These are phyloP conservation scores for Pachypanchax playfairii DNA, from an alignment of 2,113 vertebrate species.

Conservation along the genomic window DNA sequence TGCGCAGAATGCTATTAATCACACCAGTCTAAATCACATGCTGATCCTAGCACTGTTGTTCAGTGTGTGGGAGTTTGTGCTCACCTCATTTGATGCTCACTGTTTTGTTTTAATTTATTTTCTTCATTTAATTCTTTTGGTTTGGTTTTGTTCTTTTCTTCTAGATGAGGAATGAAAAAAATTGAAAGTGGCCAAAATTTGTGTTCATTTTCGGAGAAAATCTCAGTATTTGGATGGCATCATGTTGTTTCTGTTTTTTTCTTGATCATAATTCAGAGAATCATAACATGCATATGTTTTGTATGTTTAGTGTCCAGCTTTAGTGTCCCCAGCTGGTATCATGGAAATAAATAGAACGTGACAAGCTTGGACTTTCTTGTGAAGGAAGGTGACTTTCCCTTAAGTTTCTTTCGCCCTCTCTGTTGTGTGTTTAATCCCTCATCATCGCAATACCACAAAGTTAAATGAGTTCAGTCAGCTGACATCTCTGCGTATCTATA, in stretches of 20 bases:
- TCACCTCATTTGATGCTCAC: conserved; percentile 41
- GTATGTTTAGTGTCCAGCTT: background rate
- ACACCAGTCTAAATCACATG: conserved; percentile 62
- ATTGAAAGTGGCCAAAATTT: conserved; percentile 15
- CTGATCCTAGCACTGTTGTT: conserved; percentile 44
- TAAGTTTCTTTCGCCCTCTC: background rate
- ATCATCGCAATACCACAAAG: background rate
- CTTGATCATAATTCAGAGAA: background rate
- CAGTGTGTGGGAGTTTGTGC: conserved; percentile 14
- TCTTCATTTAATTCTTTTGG: too few relatives aligned
- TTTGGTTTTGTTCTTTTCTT: conserved; percentile 29
- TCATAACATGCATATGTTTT: background rate
- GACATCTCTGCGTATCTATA: background rate
- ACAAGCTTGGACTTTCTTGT: background rate
- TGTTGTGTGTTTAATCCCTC: background rate
- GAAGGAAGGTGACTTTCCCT: background rate
- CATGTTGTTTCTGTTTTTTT: background rate
- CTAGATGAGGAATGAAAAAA: conserved; percentile 5
- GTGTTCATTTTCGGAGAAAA: background rate
- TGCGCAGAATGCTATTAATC: conserved; percentile 70
- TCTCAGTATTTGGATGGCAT: conserved; percentile 7
- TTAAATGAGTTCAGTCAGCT: background rate
- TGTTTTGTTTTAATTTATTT: too few relatives aligned
- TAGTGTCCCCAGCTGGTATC: conserved; percentile 2
- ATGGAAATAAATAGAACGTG: background rate